phyloP scores from a whole-genome alignment of 1,140 invertebrate species.

The Scaptodrosophila lebanonensis region DNA sequence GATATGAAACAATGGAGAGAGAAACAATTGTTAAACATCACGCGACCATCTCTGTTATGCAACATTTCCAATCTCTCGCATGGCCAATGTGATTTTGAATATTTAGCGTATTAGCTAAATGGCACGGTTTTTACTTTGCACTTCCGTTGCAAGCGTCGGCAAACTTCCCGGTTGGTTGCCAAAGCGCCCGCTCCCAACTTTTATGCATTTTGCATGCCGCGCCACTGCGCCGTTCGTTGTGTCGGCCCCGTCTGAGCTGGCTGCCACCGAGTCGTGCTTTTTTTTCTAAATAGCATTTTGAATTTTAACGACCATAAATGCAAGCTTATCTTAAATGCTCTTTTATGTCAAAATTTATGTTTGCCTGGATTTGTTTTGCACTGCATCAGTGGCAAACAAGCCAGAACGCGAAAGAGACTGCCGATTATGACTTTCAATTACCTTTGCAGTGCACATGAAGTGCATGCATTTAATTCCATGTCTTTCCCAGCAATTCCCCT shows the following conservation, averaged over 20 bases:
- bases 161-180: background rate
- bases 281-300: conserved; percentile 69
- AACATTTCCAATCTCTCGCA: background rate
- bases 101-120: conserved; percentile 75
- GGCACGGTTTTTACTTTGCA: conserved; percentile 68
- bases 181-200: background rate
- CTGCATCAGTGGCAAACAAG: conserved; percentile 9
- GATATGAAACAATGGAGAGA: too few relatives aligned
- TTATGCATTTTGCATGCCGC: conserved; percentile 38
- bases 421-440: conserved; percentile 62
- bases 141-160: conserved; percentile 50
- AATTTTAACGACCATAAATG: conserved; percentile 76
- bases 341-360: conserved; percentile 71
- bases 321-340: conserved; percentile 75
- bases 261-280: conserved; percentile 26
- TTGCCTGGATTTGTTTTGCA: conserved; percentile 10
- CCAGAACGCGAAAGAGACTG: conserved; percentile 4
- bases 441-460: conserved; percentile 27
- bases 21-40: too few relatives aligned
- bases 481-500: too few relatives aligned
- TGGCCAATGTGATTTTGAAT: conserved; percentile 67
- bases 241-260: background rate
- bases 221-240: background rate
- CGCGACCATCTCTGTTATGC: too few relatives aligned
- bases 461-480: conserved; percentile 2